Conservation (phyloP, 1,140 invertebrate species). For the Scaptomyza graminum region DNA sequence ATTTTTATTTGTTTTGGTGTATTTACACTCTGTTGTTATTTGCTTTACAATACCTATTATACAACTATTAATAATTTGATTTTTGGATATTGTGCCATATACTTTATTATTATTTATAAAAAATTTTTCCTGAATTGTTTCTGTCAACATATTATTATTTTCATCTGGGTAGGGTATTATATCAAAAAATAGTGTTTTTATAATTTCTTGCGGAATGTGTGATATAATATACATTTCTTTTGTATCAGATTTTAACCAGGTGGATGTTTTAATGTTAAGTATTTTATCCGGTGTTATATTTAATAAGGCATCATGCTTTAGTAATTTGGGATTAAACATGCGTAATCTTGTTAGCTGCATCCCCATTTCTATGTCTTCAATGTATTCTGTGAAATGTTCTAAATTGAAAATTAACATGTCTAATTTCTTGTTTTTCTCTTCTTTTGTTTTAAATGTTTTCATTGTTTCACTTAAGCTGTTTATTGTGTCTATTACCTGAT, state of each 20-base stretch:
- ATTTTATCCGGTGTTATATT: neutral
- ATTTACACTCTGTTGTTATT: too few species aligned
- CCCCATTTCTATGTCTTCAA: conserved; percentile 14
- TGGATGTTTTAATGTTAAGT: neutral
- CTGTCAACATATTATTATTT: neutral
- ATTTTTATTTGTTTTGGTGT: too few species aligned
- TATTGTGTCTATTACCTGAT: conserved; percentile 3
- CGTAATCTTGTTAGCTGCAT: neutral
- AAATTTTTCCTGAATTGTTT: too few species aligned
- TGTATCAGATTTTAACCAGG: neutral
- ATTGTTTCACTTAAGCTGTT: neutral
- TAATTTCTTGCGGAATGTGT: neutral
- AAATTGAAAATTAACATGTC: conserved; percentile 19
- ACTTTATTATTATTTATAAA: too few species aligned
- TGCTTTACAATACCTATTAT: too few species aligned
- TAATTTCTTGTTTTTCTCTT: neutral
- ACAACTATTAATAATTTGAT: too few species aligned
- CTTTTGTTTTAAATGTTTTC: neutral
- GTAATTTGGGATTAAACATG: neutral
- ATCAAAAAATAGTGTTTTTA: too few species aligned
- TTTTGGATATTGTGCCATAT: too few species aligned
- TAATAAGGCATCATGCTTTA: neutral
- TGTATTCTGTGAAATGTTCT: conserved; percentile 26
- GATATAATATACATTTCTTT: neutral
- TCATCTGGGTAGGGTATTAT: neutral